These are phyloP conservation scores for Apogon talboti DNA, from an alignment of 2,797 vertebrate species.

Conservation along the genomic window DNA sequence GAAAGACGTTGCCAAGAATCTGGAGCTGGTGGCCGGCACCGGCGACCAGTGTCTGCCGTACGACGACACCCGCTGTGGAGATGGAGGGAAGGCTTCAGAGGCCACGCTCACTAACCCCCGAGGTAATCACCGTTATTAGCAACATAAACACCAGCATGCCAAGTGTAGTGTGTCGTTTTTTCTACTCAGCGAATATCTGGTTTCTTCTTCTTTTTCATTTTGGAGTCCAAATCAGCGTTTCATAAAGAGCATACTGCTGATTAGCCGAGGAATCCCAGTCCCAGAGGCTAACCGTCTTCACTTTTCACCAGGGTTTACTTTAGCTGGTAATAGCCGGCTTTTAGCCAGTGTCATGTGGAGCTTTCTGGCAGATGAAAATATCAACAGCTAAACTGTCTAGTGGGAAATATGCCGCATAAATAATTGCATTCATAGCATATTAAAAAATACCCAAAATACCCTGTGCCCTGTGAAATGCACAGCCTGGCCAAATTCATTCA, in stretches of 20 bases:
- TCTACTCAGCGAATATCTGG: neutral
- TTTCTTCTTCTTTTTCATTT: conserved; percentile 1
- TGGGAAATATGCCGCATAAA: too few relatives aligned
- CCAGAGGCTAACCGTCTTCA: conserved; percentile 30
- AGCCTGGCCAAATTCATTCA: too few relatives aligned
- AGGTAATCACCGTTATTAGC: conserved; percentile 81
- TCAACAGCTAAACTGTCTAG: too few relatives aligned
- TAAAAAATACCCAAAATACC: too few relatives aligned
- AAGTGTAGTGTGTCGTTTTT: conserved; percentile 4
- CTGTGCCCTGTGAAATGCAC: too few relatives aligned
- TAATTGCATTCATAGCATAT: too few relatives aligned
- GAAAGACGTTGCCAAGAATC: conserved; percentile 95
- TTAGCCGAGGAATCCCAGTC: conserved; percentile 15
- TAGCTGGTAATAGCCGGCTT: too few relatives aligned
- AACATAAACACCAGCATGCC: conserved; percentile 5
- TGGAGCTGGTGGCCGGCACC: conserved; percentile 94
- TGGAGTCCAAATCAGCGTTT: conserved; percentile 6
- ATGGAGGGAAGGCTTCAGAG: conserved; percentile 95
- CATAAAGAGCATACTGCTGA: conserved; percentile 18
- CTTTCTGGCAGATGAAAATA: too few relatives aligned
- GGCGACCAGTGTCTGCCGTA: conserved; percentile 98
- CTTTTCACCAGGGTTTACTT: conserved; percentile 34
- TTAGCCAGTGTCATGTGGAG: too few relatives aligned
- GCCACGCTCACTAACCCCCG: conserved; percentile 97
- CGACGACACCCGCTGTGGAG: conserved; percentile 95